phyloP scores from a whole-genome alignment of 2,888 invertebrate species.

The Cryptophagus acutangulus region DNA sequence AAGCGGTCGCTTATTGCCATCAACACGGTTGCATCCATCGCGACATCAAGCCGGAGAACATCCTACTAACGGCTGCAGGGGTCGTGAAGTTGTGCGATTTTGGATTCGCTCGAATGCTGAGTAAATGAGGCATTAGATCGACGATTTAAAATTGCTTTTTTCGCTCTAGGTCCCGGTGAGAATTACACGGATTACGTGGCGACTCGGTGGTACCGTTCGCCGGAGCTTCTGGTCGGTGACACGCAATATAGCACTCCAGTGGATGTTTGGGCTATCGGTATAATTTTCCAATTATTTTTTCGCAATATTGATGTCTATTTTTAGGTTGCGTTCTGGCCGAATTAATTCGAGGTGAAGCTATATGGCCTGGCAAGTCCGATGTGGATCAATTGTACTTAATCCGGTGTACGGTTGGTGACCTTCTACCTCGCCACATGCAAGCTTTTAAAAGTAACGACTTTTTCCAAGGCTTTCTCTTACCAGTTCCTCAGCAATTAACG shows the following conservation, averaged over 20 bases:
- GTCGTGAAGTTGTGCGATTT: constrained; percentile 98
- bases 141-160: background rate
- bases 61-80: constrained; percentile 85
- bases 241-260: constrained; percentile 88
- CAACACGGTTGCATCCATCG: constrained; percentile 93
- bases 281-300: constrained; percentile 20
- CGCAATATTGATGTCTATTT: constrained; percentile 18
- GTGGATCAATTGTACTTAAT: constrained; percentile 97
- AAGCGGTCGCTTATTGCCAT: constrained; percentile 95
- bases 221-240: constrained; percentile 95
- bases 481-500: constrained; percentile 82
- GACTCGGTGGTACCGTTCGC: constrained; percentile 97
- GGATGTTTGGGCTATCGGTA: constrained; percentile 97
- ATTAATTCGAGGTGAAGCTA: constrained; percentile 80
- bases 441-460: constrained; percentile 93
- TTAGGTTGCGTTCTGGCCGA: constrained; percentile 84
- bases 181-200: constrained; percentile 99
- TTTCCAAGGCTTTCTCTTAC: constrained; percentile 85
- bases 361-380: constrained; percentile 99
- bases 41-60: constrained; percentile 99
- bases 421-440: constrained; percentile 89
- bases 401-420: constrained; percentile 87
- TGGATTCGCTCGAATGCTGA: constrained; percentile 95
- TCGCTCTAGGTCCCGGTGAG: constrained; percentile 76
- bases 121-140: constrained; percentile 48